Evolutionary conservation across 2,797 vertebrate species (phyloP).

Genomic region (Lateolabrax maculatus): DNA sequence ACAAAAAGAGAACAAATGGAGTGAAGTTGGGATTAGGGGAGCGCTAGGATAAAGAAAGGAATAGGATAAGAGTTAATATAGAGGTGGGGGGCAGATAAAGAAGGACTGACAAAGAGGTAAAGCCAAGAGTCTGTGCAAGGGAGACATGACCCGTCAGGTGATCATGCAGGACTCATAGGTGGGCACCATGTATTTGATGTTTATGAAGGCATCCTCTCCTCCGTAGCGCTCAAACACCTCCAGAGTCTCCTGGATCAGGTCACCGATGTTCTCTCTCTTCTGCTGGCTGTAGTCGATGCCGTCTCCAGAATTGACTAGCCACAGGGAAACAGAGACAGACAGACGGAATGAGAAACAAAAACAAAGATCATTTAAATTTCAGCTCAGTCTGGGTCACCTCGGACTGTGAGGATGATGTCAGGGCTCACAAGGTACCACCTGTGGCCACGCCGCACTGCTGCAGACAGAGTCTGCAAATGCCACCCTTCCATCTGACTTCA

Average conservation of each 20-base stretch:
- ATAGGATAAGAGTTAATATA: not conserved
- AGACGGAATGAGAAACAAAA: not conserved
- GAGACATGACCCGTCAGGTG: slow-evolving; percentile 21
- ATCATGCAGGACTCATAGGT: slow-evolving; percentile 86
- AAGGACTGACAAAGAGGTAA: not conserved
- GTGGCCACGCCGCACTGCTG: slow-evolving; percentile 38
- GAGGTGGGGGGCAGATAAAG: slow-evolving; percentile 16
- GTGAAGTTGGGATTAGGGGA: not conserved
- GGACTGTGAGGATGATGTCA: slow-evolving; percentile 27
- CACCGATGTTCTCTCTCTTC: slow-evolving; percentile 92
- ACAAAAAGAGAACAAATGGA: slow-evolving; percentile 11
- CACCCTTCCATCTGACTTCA: slow-evolving; percentile 72
- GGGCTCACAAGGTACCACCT: slow-evolving; percentile 60
- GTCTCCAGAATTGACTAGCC: slow-evolving; percentile 91
- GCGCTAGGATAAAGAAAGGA: slow-evolving; percentile 1
- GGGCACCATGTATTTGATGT: slow-evolving; percentile 89
- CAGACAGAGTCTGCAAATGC: slow-evolving; percentile 49
- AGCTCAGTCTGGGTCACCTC: slow-evolving; percentile 18
- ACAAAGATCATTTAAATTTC: not conserved
- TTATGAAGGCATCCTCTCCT: slow-evolving; percentile 86
- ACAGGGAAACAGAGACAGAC: slow-evolving; percentile 25
- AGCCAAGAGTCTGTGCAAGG: slow-evolving; percentile 13
- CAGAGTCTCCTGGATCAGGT: slow-evolving; percentile 94
- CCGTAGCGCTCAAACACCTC: slow-evolving; percentile 87
- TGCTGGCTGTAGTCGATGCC: slow-evolving; percentile 93